Evolutionary conservation across 2,888 invertebrate genomes (phyloP).

Genomic region (Noctuana brunneofusca): DNA sequence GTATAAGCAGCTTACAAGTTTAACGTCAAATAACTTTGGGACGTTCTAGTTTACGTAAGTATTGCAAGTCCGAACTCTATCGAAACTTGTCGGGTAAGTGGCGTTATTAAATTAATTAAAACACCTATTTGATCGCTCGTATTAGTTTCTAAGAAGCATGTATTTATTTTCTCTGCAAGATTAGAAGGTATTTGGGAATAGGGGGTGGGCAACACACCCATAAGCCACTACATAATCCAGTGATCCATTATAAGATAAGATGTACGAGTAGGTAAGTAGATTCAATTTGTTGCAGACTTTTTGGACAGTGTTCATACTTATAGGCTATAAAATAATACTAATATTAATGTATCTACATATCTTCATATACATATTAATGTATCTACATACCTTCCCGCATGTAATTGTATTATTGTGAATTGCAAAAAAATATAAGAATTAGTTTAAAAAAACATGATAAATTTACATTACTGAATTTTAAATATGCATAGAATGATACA

Average conservation of each 20-base stretch:
- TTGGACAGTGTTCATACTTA: too few species aligned
- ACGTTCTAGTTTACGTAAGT: constrained; percentile 46
- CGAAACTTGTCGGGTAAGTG: constrained; percentile 53
- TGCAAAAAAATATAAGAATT: not conserved
- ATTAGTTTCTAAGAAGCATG: constrained; percentile 39
- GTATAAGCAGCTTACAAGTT: constrained; percentile 79
- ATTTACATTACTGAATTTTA: not conserved
- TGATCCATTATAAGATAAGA: too few species aligned
- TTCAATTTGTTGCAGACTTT: too few species aligned
- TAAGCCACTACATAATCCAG: too few species aligned
- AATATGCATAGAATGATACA: not conserved
- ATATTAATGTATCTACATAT: too few species aligned
- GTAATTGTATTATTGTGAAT: not conserved
- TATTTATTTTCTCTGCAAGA: constrained; percentile 39
- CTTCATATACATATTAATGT: too few species aligned
- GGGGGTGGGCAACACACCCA: too few species aligned
- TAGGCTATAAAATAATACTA: too few species aligned
- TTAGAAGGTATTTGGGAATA: too few species aligned
- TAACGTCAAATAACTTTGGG: constrained; percentile 63
- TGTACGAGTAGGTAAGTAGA: too few species aligned
- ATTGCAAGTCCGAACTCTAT: constrained; percentile 50
- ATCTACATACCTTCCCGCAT: too few species aligned
- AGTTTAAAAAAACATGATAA: too few species aligned
- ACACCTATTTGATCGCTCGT: constrained; percentile 56
- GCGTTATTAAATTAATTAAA: constrained; percentile 66